Conservation (phyloP, 2,888 invertebrate species). For the Tanypteryx hageni region DNA sequence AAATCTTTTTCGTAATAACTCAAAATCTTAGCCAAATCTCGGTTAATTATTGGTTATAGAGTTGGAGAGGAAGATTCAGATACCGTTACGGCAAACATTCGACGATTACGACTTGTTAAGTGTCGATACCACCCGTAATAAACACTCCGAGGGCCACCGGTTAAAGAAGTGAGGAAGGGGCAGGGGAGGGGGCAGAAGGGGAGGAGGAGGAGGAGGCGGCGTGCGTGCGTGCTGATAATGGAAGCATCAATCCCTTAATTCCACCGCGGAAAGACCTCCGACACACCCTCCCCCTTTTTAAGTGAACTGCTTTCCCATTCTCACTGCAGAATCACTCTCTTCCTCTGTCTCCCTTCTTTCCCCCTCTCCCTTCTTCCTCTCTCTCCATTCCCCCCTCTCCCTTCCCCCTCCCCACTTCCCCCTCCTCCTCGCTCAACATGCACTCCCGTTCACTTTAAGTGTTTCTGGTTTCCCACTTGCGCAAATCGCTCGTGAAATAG, state of each 20-base stretch:
- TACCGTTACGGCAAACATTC: background rate
- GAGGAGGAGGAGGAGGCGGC: too few relatives aligned
- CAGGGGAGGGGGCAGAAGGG: too few relatives aligned
- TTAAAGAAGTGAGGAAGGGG: background rate
- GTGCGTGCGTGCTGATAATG: background rate
- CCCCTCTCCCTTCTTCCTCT: background rate
- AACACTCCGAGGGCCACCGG: background rate
- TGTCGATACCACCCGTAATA: background rate
- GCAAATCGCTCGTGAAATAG: conserved; percentile 35
- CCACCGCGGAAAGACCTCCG: background rate
- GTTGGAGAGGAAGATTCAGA: too few relatives aligned
- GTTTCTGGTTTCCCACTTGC: background rate
- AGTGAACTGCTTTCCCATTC: background rate
- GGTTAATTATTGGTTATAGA: too few relatives aligned
- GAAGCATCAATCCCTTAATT: background rate
- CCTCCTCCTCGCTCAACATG: background rate
- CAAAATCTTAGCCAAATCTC: too few relatives aligned
- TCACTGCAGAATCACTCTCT: background rate
- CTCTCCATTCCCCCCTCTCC: background rate
- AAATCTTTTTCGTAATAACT: too few relatives aligned
- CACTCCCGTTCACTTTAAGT: background rate
- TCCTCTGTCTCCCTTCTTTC: background rate
- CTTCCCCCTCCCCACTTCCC: background rate
- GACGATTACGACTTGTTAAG: conserved; percentile 16
- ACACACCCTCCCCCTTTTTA: background rate